These are phyloP conservation scores for Pomacea maculata DNA, from an alignment of 1,140 invertebrate genomes.

Conservation along the genomic window DNA sequence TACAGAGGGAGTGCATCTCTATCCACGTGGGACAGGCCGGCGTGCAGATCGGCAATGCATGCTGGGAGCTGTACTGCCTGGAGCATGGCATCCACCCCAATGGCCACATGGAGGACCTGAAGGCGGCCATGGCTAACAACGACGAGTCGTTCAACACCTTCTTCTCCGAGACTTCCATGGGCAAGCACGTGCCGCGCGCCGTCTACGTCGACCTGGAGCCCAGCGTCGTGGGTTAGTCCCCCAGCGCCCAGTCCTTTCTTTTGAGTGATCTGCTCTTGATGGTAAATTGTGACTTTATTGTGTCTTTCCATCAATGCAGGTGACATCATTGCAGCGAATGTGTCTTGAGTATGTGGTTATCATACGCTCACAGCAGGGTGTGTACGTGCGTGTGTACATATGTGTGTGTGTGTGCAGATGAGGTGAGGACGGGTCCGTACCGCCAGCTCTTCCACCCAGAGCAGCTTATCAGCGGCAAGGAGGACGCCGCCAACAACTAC, in stretches of 20 bases:
- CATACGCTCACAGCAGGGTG: background rate
- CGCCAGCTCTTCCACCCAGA: conserved; percentile 71
- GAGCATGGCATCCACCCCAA: conserved; percentile 90
- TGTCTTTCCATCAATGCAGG: too few relatives aligned
- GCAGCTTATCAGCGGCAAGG: conserved; percentile 77
- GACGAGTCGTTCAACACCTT: conserved; percentile 68
- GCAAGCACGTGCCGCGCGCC: conserved; percentile 86
- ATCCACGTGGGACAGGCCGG: conserved; percentile 75
- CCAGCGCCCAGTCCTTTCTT: too few relatives aligned
- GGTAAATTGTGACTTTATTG: too few relatives aligned
- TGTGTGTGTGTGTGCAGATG: conserved; percentile 61
- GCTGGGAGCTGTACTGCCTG: conserved; percentile 78
- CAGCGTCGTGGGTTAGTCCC: conserved; percentile 81
- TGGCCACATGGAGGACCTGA: conserved; percentile 69
- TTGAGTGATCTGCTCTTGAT: too few relatives aligned
- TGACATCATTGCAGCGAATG: too few relatives aligned
- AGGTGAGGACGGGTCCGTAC: conserved; percentile 74
- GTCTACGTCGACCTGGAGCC: conserved; percentile 88
- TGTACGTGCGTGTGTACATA: background rate
- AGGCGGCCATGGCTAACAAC: conserved; percentile 66
- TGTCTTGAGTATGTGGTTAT: background rate
- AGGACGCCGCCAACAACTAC: too few relatives aligned
- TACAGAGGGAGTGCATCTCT: conserved; percentile 55
- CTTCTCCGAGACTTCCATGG: conserved; percentile 73
- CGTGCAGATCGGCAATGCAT: conserved; percentile 88